Conservation (phyloP, 2,888 invertebrate genomes). For the Beris chalybata region DNA sequence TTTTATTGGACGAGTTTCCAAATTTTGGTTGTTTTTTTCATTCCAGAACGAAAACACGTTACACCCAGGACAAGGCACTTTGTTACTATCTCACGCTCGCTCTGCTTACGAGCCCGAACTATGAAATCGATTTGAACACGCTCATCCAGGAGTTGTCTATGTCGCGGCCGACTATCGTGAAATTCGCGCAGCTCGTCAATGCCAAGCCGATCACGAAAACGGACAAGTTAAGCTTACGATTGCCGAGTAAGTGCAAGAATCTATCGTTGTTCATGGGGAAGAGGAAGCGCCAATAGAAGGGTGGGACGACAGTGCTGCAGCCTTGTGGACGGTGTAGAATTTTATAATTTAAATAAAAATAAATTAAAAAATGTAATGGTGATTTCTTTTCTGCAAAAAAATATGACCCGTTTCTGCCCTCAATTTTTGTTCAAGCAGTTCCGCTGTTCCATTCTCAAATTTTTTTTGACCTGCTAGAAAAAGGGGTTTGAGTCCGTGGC, state of each 20-base stretch:
- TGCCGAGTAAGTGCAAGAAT: constrained; percentile 47
- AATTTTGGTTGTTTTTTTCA: neutral
- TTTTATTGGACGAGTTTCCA: neutral
- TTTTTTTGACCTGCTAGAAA: no score
- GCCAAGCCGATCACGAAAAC: constrained; percentile 43
- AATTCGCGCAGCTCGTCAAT: constrained; percentile 48
- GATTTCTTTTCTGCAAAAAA: no score
- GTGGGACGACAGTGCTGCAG: no score
- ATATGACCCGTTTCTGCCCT: no score
- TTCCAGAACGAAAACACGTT: constrained; percentile 46
- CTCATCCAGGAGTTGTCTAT: constrained; percentile 46
- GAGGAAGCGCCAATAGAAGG: neutral
- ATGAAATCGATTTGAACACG: constrained; percentile 45
- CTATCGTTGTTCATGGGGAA: constrained; percentile 2
- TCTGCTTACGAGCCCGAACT: constrained; percentile 47
- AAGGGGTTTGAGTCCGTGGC: no score
- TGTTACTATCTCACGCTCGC: constrained; percentile 51
- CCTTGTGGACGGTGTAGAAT: no score
- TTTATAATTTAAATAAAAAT: no score
- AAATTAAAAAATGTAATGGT: no score
- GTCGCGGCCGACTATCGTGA: constrained; percentile 45
- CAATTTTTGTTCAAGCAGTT: no score
- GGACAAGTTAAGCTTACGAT: constrained; percentile 43
- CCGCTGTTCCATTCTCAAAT: no score
- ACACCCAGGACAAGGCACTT: constrained; percentile 49